phyloP scores from a whole-genome alignment of 2,113 vertebrate species.

The Syngnathus floridae region DNA sequence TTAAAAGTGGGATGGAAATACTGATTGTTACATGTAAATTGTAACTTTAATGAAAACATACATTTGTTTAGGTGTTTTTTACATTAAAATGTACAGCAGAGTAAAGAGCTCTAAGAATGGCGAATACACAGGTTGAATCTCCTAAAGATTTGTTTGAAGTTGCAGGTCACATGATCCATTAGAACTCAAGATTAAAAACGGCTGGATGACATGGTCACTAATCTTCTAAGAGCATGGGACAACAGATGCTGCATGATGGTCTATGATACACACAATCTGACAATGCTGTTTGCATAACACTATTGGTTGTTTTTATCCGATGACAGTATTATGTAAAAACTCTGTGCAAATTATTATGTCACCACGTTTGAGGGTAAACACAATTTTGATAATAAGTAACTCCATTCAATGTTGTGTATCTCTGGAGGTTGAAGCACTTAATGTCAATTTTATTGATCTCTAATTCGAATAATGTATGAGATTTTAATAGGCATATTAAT shows the following conservation, averaged over 20 bases:
- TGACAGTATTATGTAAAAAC: conserved; percentile 6
- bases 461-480: background rate
- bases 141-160: conserved; percentile 22
- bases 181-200: conserved; percentile 59
- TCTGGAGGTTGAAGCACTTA: background rate
- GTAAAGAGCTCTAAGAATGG: background rate
- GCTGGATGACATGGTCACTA: conserved; percentile 56
- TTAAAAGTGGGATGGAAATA: conserved; percentile 28
- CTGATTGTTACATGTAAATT: background rate
- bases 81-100: background rate
- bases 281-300: conserved; percentile 18
- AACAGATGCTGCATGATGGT: conserved; percentile 57
- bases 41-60: background rate
- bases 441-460: background rate
- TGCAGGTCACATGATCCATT: conserved; percentile 28
- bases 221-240: conserved; percentile 49
- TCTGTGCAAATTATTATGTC: background rate
- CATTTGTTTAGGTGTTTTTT: background rate
- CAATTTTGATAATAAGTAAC: background rate
- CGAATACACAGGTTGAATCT: conserved; percentile 5
- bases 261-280: conserved; percentile 33
- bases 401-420: background rate
- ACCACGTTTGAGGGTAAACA: background rate
- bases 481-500: background rate
- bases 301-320: conserved; percentile 13